phyloP scores from a whole-genome alignment of 2,888 invertebrate species.

The Colletes collaris region DNA sequence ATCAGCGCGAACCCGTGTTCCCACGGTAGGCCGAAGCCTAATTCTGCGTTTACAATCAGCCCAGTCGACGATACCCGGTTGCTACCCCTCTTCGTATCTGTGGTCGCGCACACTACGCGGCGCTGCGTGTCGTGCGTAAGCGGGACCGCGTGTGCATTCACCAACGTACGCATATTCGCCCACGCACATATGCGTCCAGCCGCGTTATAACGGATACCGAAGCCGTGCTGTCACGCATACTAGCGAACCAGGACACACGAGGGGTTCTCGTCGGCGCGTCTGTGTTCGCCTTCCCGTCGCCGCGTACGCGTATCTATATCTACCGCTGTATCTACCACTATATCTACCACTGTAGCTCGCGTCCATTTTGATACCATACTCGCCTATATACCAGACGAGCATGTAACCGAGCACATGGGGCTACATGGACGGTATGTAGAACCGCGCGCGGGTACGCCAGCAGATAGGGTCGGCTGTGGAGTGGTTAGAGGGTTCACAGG shows the following conservation, averaged over 20 bases:
- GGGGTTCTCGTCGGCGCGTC: not conserved
- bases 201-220: slow-evolving; percentile 55
- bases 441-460: slow-evolving; percentile 68
- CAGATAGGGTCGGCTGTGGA: slow-evolving; percentile 73
- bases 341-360: slow-evolving; percentile 70
- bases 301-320: slow-evolving; percentile 42
- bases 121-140: slow-evolving; percentile 28
- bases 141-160: slow-evolving; percentile 30
- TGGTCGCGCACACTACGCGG: slow-evolving; percentile 27
- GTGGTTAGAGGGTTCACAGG: slow-evolving; percentile 74
- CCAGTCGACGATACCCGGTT: slow-evolving; percentile 67
- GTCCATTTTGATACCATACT: slow-evolving; percentile 78
- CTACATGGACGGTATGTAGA: slow-evolving; percentile 63
- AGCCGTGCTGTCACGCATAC: slow-evolving; percentile 36
- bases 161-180: slow-evolving; percentile 20
- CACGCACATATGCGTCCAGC: slow-evolving; percentile 27
- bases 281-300: slow-evolving; percentile 4
- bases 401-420: slow-evolving; percentile 62
- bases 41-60: slow-evolving; percentile 77
- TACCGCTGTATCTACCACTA: slow-evolving; percentile 65
- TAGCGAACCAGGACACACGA: slow-evolving; percentile 2
- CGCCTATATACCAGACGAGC: slow-evolving; percentile 65
- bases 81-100: slow-evolving; percentile 45
- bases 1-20: slow-evolving; percentile 77
- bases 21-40: slow-evolving; percentile 70